Evolutionary conservation across 53 echinoderm and acorn worm species (phyloP).

Genomic region (Paracentrotus lividus): DNA sequence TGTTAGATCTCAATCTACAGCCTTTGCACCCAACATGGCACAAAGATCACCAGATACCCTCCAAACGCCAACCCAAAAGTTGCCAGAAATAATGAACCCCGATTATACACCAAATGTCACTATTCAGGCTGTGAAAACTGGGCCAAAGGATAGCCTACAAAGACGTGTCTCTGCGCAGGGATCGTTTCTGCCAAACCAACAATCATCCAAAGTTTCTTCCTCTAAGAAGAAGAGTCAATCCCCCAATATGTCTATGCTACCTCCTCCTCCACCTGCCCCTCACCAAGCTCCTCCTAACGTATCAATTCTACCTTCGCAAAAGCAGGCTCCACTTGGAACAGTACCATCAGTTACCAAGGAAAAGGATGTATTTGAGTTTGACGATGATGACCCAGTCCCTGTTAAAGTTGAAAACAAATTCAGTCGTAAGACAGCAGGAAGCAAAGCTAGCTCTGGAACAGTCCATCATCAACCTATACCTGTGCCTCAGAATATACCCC

Average conservation of each 20-base stretch:
- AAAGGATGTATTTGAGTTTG: constrained; percentile 69
- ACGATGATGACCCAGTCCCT: constrained; percentile 59
- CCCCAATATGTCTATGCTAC: not conserved
- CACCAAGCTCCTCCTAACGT: constrained; percentile 54
- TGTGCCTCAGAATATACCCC: not conserved
- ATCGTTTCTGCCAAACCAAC: not conserved
- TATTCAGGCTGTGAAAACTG: constrained; percentile 34
- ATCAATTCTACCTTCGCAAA: constrained; percentile 45
- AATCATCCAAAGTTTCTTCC: not conserved
- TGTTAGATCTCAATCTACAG: not conserved
- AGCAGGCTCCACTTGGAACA: constrained; percentile 47
- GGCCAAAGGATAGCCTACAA: constrained; percentile 46
- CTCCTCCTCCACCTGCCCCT: constrained; percentile 47
- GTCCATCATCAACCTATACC: constrained; percentile 58
- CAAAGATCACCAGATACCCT: not conserved
- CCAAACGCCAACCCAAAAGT: constrained; percentile 6
- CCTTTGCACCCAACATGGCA: not conserved
- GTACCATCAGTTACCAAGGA: constrained; percentile 37
- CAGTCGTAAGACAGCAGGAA: constrained; percentile 3
- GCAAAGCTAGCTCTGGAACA: constrained; percentile 20
- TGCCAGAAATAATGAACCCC: constrained; percentile 26
- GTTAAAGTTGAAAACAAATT: constrained; percentile 54
- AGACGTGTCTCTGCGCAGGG: not conserved
- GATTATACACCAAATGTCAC: constrained; percentile 62
- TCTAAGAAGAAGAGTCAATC: not conserved